These are phyloP conservation scores for Drosophila bocqueti DNA, from an alignment of 1,140 invertebrate genomes.

Conservation along the genomic window DNA sequence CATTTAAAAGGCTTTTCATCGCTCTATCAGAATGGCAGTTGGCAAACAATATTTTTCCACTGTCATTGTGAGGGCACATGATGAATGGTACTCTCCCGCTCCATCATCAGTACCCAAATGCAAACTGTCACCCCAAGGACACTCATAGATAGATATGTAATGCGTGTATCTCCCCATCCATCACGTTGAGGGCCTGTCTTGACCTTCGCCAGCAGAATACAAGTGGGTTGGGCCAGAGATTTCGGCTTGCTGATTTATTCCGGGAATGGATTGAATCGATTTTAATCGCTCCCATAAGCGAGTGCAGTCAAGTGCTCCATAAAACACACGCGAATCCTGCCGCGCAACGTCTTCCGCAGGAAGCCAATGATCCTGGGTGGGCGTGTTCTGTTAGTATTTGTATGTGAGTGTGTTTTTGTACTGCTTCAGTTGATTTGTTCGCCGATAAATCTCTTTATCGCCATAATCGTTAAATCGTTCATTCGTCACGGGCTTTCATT, in stretches of 20 bases:
- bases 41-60: slow-evolving; percentile 44
- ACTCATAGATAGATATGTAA: slow-evolving; percentile 31
- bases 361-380: slow-evolving; percentile 35
- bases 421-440: slow-evolving; percentile 74
- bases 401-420: slow-evolving; percentile 19
- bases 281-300: slow-evolving; percentile 77
- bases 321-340: slow-evolving; percentile 66
- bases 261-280: slow-evolving; percentile 74
- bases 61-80: slow-evolving; percentile 34
- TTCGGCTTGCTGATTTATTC: slow-evolving; percentile 67
- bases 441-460: slow-evolving; percentile 81
- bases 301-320: slow-evolving; percentile 77
- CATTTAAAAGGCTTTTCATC: slow-evolving; percentile 60
- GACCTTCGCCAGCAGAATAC: slow-evolving; percentile 41
- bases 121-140: slow-evolving; percentile 27
- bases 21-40: slow-evolving; percentile 21
- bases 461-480: slow-evolving; percentile 79
- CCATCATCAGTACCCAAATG: slow-evolving; percentile 19
- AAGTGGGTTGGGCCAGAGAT: slow-evolving; percentile 6
- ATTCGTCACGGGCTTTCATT: slow-evolving; percentile 77
- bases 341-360: slow-evolving; percentile 28
- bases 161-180: slow-evolving; percentile 32
- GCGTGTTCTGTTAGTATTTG: slow-evolving; percentile 4
- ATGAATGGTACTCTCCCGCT: slow-evolving; percentile 55
- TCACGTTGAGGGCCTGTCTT: slow-evolving; percentile 27